A percentile compares a stretch with the other conserved stretches of the same genome.
phyloP scores from a whole-genome alignment of 2,797 vertebrate genomes.

The Sternotherus odoratus region DNA sequence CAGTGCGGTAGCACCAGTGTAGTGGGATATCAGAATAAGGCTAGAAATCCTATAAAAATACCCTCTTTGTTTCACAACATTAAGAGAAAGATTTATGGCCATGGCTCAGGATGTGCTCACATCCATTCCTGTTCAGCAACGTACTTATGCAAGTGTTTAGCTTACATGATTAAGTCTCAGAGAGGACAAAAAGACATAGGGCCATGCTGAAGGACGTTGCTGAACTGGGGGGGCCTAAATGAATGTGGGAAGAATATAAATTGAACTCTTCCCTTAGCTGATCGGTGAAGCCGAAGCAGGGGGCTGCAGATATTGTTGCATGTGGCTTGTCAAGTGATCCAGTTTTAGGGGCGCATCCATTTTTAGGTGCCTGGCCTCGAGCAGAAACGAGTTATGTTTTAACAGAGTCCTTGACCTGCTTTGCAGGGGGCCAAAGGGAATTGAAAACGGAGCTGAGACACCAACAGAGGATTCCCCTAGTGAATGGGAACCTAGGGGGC shows the following conservation, averaged over 20 bases:
- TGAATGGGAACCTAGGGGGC: neutral
- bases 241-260: neutral
- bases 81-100: neutral
- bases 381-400: neutral
- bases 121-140: neutral
- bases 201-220: neutral
- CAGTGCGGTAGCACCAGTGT: neutral
- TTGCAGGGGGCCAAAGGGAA: neutral
- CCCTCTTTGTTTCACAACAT: neutral
- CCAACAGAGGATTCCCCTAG: neutral
- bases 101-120: neutral
- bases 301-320: neutral
- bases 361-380: neutral
- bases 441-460: neutral
- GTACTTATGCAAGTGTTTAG: neutral
- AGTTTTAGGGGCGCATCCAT: neutral
- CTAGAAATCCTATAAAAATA: neutral
- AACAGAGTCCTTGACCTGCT: neutral
- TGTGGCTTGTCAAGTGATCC: neutral
- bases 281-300: neutral
- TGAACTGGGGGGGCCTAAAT: neutral
- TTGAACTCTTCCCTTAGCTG: neutral
- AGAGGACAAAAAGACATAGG: neutral
- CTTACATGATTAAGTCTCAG: neutral
- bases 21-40: neutral